Evolutionary conservation across 2,113 vertebrate genomes (phyloP).

Genomic region (Ciconia stormi): DNA sequence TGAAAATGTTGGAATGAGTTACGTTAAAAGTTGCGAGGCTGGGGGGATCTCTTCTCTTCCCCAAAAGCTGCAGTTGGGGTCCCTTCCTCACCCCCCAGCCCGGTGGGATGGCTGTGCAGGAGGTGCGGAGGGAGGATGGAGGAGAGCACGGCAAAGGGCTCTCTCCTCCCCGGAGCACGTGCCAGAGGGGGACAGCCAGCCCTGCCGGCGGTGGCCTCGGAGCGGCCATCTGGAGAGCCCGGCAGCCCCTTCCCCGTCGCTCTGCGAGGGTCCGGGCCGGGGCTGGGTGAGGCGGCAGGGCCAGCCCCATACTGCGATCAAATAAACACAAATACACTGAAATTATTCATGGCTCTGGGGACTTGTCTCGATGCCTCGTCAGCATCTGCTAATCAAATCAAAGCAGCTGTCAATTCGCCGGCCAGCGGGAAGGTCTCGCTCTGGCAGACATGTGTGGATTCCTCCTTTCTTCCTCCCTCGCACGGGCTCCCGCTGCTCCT

Average conservation of each 20-base stretch:
- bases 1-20: not conserved
- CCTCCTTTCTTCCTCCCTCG: not conserved
- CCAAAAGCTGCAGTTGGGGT: not conserved
- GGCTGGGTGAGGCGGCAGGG: not conserved
- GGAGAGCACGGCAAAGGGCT: not conserved
- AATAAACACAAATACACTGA: conserved; percentile 10
- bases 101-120: not conserved
- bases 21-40: not conserved
- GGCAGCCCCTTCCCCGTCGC: not conserved
- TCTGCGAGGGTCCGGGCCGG: not conserved
- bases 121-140: not conserved
- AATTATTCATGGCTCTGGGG: conserved; percentile 60
- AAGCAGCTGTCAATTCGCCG: conserved; percentile 4
- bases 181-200: not conserved
- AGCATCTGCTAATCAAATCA: conserved; percentile 57
- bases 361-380: conserved; percentile 15
- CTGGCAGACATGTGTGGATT: conserved; percentile 4
- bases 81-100: not conserved
- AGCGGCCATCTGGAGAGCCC: not conserved
- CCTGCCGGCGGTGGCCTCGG: not conserved
- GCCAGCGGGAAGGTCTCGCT: conserved; percentile 9
- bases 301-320: conserved; percentile 33
- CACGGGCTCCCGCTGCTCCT: not conserved
- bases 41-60: not conserved
- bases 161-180: not conserved